Conservation (phyloP, 2,113 vertebrate species). For the Scolopax mira region DNA sequence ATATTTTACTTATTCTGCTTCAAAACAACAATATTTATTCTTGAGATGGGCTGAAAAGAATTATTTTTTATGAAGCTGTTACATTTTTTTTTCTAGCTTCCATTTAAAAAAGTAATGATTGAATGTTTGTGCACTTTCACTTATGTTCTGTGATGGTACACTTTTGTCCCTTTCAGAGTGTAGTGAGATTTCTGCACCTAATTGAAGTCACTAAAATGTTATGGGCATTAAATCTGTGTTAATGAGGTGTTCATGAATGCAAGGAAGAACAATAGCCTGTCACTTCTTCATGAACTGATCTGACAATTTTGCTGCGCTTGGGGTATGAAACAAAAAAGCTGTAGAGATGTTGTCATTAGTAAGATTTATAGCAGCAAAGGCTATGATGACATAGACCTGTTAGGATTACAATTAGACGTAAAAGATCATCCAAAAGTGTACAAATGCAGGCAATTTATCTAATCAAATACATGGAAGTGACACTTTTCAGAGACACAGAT, state of each 20-base stretch:
- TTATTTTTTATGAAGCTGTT: not conserved
- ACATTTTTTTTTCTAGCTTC: not conserved
- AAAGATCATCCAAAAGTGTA: constrained; percentile 29
- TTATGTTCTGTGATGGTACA: not conserved
- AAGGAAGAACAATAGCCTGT: constrained; percentile 65
- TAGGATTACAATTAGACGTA: constrained; percentile 60
- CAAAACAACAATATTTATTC: constrained; percentile 31
- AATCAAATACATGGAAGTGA: constrained; percentile 29
- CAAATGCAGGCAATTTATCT: constrained; percentile 16
- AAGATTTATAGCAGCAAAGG: constrained; percentile 55
- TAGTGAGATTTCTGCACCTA: constrained; percentile 25
- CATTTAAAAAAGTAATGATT: not conserved
- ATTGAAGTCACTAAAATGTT: constrained; percentile 32
- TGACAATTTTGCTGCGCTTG: constrained; percentile 65
- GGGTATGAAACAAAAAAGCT: constrained; percentile 57
- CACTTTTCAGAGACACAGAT: not conserved
- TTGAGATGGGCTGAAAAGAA: constrained; percentile 17
- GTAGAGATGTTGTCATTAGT: constrained; percentile 38
- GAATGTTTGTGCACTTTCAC: not conserved
- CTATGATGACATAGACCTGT: constrained; percentile 28
- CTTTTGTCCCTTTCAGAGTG: not conserved
- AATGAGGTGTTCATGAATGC: constrained; percentile 59
- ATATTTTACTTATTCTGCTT: constrained; percentile 53
- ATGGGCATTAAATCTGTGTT: constrained; percentile 63
- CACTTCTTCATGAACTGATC: constrained; percentile 64